Percentiles rank a stretch among this genome's conserved stretches.
Evolutionary conservation across 2,888 invertebrate species (phyloP).

Genomic region (Dasysyrphus tricinctus): DNA sequence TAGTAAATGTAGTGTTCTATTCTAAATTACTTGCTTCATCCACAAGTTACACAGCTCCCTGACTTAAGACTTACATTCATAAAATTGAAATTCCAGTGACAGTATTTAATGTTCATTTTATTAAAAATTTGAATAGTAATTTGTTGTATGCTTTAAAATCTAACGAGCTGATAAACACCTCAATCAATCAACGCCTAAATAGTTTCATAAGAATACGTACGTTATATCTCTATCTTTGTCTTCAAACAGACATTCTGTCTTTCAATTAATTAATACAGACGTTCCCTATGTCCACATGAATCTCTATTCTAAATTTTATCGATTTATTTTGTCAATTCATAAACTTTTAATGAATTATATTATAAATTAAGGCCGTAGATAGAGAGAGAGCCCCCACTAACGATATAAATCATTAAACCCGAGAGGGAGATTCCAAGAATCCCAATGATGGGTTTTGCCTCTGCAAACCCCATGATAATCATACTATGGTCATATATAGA

Average conservation of each 20-base stretch:
- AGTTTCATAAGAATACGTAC: conserved; percentile 27
- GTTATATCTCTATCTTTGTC: conserved; percentile 40
- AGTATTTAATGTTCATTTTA: conserved; percentile 8
- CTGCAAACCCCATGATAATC: conserved; percentile 29
- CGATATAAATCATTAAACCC: conserved; percentile 67
- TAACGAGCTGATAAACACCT: conserved; percentile 32
- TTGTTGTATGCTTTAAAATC: neutral
- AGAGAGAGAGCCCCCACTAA: conserved; percentile 7
- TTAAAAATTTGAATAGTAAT: conserved; percentile 48
- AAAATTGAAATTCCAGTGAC: conserved; percentile 32
- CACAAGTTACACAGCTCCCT: conserved; percentile 54
- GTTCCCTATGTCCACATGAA: conserved; percentile 22
- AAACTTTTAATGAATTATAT: conserved; percentile 83
- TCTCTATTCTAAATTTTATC: conserved; percentile 78
- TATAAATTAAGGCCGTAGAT: conserved; percentile 78
- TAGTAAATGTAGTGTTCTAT: conserved; percentile 30
- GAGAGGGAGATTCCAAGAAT: conserved; percentile 59
- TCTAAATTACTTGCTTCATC: conserved; percentile 22
- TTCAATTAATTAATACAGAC: conserved; percentile 23
- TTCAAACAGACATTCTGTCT: conserved; percentile 29
- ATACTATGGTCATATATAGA: conserved; percentile 24
- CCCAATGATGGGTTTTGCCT: conserved; percentile 41
- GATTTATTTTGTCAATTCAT: conserved; percentile 81
- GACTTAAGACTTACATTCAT: conserved; percentile 53
- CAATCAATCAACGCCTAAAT: conserved; percentile 68